These are phyloP conservation scores for Dryas iulia DNA, from an alignment of 1,140 invertebrate species.

Conservation along the genomic window DNA sequence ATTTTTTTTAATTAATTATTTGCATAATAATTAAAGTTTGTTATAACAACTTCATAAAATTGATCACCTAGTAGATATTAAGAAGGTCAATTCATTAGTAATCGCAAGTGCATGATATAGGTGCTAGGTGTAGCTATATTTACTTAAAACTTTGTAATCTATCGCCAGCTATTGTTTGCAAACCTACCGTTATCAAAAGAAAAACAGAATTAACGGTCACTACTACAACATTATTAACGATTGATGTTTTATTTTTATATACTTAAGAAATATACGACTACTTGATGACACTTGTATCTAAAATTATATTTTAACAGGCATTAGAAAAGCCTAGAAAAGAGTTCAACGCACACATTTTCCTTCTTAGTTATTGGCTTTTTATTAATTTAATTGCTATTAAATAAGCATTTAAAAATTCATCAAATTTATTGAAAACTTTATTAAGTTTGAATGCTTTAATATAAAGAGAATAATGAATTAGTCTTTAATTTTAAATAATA, in stretches of 20 bases:
- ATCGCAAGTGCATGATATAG: slow-evolving; percentile 23
- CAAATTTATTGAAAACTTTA: not conserved
- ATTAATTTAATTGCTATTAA: too few relatives aligned
- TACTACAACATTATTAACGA: slow-evolving; percentile 22
- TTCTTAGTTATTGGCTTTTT: not conserved
- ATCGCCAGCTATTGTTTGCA: slow-evolving; percentile 35
- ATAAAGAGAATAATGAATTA: too few relatives aligned
- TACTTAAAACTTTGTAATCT: slow-evolving; percentile 34
- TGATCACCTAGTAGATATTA: slow-evolving; percentile 28
- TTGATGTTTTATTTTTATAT: not conserved
- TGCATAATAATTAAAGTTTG: slow-evolving; percentile 9
- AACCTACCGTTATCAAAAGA: slow-evolving; percentile 41
- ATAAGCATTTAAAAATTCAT: too few relatives aligned
- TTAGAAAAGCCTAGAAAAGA: slow-evolving; percentile 60
- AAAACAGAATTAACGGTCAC: slow-evolving; percentile 28
- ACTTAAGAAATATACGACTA: not conserved
- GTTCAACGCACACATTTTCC: slow-evolving; percentile 55
- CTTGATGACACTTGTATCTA: not conserved
- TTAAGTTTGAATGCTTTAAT: not conserved
- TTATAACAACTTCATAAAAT: slow-evolving; percentile 22
- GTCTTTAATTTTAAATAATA: not conserved
- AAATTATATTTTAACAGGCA: slow-evolving; percentile 13
- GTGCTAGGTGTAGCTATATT: slow-evolving; percentile 32
- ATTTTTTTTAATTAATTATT: not conserved
- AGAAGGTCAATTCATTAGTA: slow-evolving; percentile 30